Conservation (phyloP, 2,888 invertebrate genomes). For the Abscondita cerata region DNA sequence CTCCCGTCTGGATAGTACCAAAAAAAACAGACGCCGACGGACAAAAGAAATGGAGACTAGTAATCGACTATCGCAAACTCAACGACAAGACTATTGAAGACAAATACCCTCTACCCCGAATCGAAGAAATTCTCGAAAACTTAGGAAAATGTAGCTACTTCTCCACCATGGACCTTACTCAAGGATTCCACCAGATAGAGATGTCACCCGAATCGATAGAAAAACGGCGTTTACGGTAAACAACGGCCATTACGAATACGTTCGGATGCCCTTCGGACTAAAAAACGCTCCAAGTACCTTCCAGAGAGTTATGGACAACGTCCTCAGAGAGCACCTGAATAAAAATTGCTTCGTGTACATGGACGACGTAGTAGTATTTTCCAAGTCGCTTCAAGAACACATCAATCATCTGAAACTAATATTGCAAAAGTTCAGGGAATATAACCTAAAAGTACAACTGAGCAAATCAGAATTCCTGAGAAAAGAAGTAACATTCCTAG, state of each 20-base stretch:
- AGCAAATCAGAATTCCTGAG: not conserved
- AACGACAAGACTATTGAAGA: constrained; percentile 53
- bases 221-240: not conserved
- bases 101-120: constrained; percentile 50
- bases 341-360: not conserved
- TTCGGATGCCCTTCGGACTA: not conserved
- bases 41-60: too few species aligned
- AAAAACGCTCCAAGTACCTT: too few species aligned
- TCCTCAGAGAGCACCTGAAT: constrained; percentile 28
- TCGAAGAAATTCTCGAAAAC: constrained; percentile 51
- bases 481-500: not conserved
- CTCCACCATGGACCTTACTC: constrained; percentile 45
- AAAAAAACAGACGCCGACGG: constrained; percentile 48
- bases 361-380: constrained; percentile 28
- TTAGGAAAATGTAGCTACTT: constrained; percentile 42
- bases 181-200: constrained; percentile 48
- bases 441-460: not conserved
- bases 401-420: not conserved
- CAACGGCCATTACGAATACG: constrained; percentile 40
- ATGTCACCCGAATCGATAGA: not conserved
- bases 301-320: constrained; percentile 37
- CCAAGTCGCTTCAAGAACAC: too few species aligned
- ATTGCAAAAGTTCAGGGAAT: not conserved
- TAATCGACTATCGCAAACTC: constrained; percentile 53
- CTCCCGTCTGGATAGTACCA: constrained; percentile 47